Evolutionary conservation across 2,797 vertebrate genomes (phyloP).

Genomic region (Remorina albescens): DNA sequence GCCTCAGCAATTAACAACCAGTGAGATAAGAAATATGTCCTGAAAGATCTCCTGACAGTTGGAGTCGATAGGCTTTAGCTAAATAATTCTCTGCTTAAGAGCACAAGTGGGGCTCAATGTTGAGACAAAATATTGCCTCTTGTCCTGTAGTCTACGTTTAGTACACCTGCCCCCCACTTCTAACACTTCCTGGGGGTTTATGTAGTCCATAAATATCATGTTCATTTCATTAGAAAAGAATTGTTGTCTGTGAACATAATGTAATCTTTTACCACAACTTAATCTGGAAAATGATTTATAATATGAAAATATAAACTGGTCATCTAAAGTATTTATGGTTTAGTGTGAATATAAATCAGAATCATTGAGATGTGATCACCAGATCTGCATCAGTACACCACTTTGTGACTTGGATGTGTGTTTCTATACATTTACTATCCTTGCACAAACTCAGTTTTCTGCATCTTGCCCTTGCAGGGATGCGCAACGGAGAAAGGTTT

Average conservation of each 20-base stretch:
- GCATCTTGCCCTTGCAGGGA: slow-evolving; percentile 1
- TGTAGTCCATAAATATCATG: too few species aligned
- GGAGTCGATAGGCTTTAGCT: not conserved
- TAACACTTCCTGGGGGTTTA: too few species aligned
- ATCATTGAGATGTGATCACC: too few species aligned
- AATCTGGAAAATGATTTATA: slow-evolving; percentile 36
- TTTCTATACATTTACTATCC: not conserved
- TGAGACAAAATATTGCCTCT: not conserved
- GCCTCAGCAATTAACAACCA: not conserved
- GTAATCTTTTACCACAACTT: slow-evolving; percentile 35
- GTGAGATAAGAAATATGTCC: slow-evolving; percentile 9
- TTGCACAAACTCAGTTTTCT: not conserved
- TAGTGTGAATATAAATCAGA: not conserved
- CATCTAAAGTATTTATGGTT: not conserved
- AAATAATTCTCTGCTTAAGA: not conserved
- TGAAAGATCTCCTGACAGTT: too few species aligned
- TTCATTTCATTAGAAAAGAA: not conserved
- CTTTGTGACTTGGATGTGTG: not conserved
- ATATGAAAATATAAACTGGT: too few species aligned
- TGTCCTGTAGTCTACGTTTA: too few species aligned
- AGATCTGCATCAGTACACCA: too few species aligned
- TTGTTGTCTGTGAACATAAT: slow-evolving; percentile 27
- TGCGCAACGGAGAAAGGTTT: slow-evolving; percentile 33
- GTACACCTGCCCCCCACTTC: too few species aligned
- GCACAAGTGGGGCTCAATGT: not conserved